These are phyloP conservation scores for Urechis unicinctus DNA, from an alignment of 2,888 invertebrate species.

Conservation along the genomic window DNA sequence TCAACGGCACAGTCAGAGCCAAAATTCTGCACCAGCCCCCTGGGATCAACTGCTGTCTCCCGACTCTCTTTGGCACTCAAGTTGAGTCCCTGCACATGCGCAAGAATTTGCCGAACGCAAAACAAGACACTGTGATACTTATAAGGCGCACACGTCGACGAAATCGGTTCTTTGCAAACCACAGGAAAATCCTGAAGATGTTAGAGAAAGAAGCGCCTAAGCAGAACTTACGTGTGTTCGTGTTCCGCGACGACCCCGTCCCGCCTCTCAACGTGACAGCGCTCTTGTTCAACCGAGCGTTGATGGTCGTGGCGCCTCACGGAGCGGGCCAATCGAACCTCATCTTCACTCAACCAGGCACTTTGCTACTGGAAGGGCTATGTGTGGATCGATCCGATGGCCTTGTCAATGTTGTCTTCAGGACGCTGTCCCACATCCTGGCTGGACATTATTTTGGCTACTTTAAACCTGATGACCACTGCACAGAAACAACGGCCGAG, in stretches of 20 bases:
- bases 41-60: neutral
- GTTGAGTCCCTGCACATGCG: neutral
- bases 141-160: neutral
- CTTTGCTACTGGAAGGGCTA: conserved; percentile 4
- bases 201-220: neutral
- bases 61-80: neutral
- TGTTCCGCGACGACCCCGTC: conserved; percentile 2
- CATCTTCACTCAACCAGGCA: conserved; percentile 8
- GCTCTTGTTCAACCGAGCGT: conserved; percentile 6
- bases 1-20: neutral
- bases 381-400: neutral
- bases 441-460: neutral
- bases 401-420: neutral
- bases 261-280: neutral
- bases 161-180: neutral
- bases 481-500: neutral
- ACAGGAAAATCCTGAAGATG: neutral
- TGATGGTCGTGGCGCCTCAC: conserved; percentile 8
- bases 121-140: neutral
- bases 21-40: neutral
- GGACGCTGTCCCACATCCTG: neutral
- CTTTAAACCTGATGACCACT: neutral
- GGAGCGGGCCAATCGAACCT: conserved; percentile 12
- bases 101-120: neutral
- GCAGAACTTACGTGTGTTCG: neutral